These are phyloP conservation scores for Cryptocheilus praepositus DNA, from an alignment of 2,888 invertebrate genomes.

Conservation along the genomic window DNA sequence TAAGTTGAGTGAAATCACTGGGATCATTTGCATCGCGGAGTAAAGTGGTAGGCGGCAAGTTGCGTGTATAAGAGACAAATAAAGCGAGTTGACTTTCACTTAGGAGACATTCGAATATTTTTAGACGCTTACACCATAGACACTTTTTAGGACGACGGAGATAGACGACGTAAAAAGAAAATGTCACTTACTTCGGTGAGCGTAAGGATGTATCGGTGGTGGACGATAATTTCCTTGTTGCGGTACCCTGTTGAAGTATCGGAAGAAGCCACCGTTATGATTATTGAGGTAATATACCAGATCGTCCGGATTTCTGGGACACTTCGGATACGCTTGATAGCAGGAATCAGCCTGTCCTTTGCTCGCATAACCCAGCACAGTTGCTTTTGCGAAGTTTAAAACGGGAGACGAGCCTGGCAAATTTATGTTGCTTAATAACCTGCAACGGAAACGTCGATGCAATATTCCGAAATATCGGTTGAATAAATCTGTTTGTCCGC, in stretches of 20 bases:
- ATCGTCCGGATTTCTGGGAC: conserved; percentile 84
- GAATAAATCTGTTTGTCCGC: conserved; percentile 39
- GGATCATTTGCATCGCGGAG: neutral
- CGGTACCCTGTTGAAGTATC: conserved; percentile 79
- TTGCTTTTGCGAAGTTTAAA: conserved; percentile 85
- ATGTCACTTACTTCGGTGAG: conserved; percentile 17
- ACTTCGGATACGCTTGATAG: conserved; percentile 82
- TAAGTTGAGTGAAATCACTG: neutral
- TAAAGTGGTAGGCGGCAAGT: neutral
- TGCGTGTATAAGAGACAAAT: too few species aligned
- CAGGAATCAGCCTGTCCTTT: conserved; percentile 79
- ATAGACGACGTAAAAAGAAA: neutral
- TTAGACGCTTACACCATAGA: neutral
- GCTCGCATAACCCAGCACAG: conserved; percentile 84
- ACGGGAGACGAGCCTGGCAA: conserved; percentile 79
- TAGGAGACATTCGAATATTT: neutral
- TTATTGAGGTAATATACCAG: conserved; percentile 88
- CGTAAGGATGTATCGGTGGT: neutral
- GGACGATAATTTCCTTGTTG: neutral
- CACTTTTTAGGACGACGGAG: neutral
- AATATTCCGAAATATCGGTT: too few species aligned
- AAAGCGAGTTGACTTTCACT: neutral
- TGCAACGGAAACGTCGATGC: conserved; percentile 58
- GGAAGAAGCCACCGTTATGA: conserved; percentile 90
- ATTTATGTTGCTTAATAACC: conserved; percentile 78